Evolutionary conservation across 2,797 vertebrate genomes (phyloP).

Genomic region (Rhabdophis nuchalis): DNA sequence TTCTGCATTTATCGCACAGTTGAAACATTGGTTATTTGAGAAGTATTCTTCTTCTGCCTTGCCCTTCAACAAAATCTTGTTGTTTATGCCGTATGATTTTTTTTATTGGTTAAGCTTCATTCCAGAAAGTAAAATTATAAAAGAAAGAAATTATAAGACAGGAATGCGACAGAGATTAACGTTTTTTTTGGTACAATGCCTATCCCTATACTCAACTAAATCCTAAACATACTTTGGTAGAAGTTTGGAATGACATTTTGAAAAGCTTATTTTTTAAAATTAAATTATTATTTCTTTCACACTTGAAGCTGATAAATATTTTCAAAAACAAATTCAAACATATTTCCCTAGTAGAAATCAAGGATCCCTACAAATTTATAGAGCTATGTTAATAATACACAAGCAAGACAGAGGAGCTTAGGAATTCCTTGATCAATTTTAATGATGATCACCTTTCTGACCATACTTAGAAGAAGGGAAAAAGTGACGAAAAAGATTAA

Average conservation of each 20-base stretch:
- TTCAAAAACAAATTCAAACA: neutral
- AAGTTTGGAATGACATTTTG: neutral
- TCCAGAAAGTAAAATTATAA: neutral
- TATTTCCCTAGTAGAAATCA: neutral
- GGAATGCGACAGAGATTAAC: neutral
- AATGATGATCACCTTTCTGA: conserved; percentile 1
- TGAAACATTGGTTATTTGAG: neutral
- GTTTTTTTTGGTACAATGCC: neutral
- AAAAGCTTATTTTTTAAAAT: neutral
- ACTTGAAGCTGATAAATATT: neutral
- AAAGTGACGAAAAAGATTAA: neutral
- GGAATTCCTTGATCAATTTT: conserved; percentile 11
- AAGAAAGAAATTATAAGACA: neutral
- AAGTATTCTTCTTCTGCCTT: neutral
- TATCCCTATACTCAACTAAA: neutral
- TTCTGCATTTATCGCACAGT: neutral
- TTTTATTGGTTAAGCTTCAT: neutral
- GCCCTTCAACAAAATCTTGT: neutral
- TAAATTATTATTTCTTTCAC: neutral
- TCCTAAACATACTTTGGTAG: neutral
- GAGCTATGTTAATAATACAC: neutral
- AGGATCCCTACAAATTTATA: neutral
- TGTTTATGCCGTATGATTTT: neutral
- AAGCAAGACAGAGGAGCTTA: neutral
- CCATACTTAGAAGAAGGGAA: neutral